These are phyloP conservation scores for Danio kyathit DNA, from an alignment of 2,797 vertebrate species.

Conservation along the genomic window DNA sequence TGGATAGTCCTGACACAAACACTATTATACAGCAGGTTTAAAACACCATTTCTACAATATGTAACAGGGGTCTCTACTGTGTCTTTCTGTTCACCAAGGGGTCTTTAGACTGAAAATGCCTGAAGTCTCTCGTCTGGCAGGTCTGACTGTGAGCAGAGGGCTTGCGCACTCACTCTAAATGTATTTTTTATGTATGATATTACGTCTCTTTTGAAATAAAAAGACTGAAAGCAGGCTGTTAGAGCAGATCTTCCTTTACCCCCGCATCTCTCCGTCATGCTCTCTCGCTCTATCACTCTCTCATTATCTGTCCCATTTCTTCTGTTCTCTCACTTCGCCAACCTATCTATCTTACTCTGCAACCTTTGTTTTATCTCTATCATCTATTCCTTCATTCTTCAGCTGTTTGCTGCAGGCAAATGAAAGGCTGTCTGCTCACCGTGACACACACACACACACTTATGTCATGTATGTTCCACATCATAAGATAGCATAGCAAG, in stretches of 20 bases:
- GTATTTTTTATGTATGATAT: slow-evolving; percentile 50
- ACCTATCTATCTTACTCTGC: slow-evolving; percentile 34
- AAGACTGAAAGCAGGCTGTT: slow-evolving; percentile 52
- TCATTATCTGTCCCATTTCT: slow-evolving; percentile 41
- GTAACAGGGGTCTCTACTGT: not conserved
- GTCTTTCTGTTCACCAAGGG: not conserved
- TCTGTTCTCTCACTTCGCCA: slow-evolving; percentile 44
- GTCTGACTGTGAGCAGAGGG: not conserved
- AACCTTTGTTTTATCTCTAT: slow-evolving; percentile 32
- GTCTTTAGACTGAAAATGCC: not conserved
- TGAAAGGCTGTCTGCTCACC: slow-evolving; percentile 13
- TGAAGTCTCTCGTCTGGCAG: not conserved
- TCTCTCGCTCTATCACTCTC: slow-evolving; percentile 1
- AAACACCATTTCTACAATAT: not conserved
- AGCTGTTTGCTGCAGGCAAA: slow-evolving; percentile 74
- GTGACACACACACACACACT: not conserved
- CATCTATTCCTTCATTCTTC: slow-evolving; percentile 65
- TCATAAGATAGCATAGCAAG: not conserved
- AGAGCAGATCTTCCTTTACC: slow-evolving; percentile 34
- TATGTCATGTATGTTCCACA: slow-evolving; percentile 21
- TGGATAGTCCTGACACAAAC: not conserved
- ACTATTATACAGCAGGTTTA: not conserved
- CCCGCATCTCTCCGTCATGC: slow-evolving; percentile 56
- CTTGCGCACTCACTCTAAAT: slow-evolving; percentile 1
- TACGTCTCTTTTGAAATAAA: slow-evolving; percentile 27